Evolutionary conservation across 1,140 invertebrate genomes (phyloP).

Genomic region (Amphibalanus amphitrite): DNA sequence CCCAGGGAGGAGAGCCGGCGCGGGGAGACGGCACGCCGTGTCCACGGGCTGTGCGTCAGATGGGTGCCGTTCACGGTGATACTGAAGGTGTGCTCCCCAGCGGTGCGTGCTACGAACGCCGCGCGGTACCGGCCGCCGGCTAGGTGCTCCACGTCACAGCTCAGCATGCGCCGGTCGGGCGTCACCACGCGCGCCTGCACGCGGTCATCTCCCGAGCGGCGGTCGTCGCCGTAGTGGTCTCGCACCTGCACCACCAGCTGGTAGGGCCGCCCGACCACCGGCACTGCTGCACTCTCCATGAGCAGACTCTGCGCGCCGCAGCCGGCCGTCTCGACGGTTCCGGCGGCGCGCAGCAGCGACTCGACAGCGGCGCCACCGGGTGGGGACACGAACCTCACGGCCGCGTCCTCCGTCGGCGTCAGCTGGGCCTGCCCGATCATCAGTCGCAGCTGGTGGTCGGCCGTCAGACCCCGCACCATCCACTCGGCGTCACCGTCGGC

Average conservation of each 20-base stretch:
- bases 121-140: slow-evolving; percentile 15
- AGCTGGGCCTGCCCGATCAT: background rate
- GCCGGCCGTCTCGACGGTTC: too few relatives aligned
- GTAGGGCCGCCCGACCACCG: too few relatives aligned
- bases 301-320: too few relatives aligned
- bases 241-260: too few relatives aligned
- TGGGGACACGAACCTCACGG: background rate
- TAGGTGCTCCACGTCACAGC: background rate
- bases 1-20: slow-evolving; percentile 23
- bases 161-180: background rate
- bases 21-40: slow-evolving; percentile 8
- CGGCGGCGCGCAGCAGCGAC: too few relatives aligned
- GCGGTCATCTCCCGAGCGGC: background rate
- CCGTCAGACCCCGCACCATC: background rate
- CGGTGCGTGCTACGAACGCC: slow-evolving; percentile 14
- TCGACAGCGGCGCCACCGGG: background rate
- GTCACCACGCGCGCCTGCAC: background rate
- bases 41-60: slow-evolving; percentile 4
- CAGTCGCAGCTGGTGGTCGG: background rate
- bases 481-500: background rate
- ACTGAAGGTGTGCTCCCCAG: slow-evolving; percentile 8
- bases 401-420: background rate
- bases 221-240: too few relatives aligned
- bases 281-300: too few relatives aligned
- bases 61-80: background rate